Base-by-base conservation (phyloP, 2,797 vertebrate species). In the Botia kubotai region DNA sequence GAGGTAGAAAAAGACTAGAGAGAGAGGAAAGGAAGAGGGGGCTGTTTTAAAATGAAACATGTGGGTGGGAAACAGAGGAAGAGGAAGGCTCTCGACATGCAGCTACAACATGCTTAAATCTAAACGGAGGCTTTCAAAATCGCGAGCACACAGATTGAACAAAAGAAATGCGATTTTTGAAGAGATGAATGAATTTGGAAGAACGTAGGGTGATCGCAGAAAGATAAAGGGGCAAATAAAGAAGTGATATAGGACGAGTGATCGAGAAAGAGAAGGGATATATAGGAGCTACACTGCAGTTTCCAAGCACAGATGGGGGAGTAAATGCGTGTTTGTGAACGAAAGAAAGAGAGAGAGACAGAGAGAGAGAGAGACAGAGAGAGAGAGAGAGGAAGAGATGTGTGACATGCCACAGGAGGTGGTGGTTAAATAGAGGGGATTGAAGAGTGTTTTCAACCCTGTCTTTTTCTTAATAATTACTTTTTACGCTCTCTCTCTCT, bases 21-120 rank as follows among this genome's bases (percentile, higher is more conserved):
- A 71, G 73, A 66, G 53, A 55, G 75, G 80, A 65, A 73, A 75
- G 57, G 48, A 80, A 75, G 66, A 78, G 71, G 77, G 77, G 77
- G 75, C 82, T 87, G 87, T 90, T 92, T 89, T 89, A 80, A 90
- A 90, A 91, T 87, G 87, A 83, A 85, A 74, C 78, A 87, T 87
- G 91, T 91, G 88, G 89, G 89, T 84, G 90, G 85, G 80, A 89
- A 82, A 87, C 86, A 89, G 82, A 83, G 80, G 82, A 77, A 75
- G 83, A 86, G 79, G 86, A 87, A 79, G 89, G 87, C 85, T 78
- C 85, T 89, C 88, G 86, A 88, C 89, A 85, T 91, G 81, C 89
- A 92, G 92, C 93, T 91, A 93, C 83, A 87, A 78, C 87, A 91
- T 87, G 88, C 88, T 84, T 84, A 85, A 71, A 82, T 82, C 77